Evolutionary conservation across 2,888 invertebrate species (phyloP), one percentile per base, ranked within the genome.

Genomic region (Neelides folsomi): DNA sequence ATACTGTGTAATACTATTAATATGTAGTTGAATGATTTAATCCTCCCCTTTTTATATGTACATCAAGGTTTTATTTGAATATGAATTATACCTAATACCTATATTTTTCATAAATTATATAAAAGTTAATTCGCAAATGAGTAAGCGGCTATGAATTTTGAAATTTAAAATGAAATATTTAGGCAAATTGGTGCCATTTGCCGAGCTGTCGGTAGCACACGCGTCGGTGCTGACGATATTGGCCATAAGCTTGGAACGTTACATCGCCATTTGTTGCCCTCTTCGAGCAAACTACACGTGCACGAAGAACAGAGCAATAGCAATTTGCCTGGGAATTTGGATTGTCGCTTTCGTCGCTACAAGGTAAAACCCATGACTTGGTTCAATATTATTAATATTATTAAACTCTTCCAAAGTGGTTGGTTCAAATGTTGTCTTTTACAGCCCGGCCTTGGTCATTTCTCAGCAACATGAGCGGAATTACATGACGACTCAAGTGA

Each of bases 171-270:
- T 27, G 27, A 27, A 27, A 27, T 54, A 57, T 75, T 76, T 77
- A 92, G 93, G 92, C 75, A 85, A 89, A 70, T 82, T 87, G 18
- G 88, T 92, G 4, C 90, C 92, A 1, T 90, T 90, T 69, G 82
- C 92, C 55, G 92, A 93, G 73, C 73, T 90, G 68, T 86, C 88
- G 0, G 88, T 92, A 18, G 88, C 89, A 2, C 89, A 90, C 70
- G 88, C 90, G 20, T 90, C 90, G 37, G 89, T 90, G 2, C 75
- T 93, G 49, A 93, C 92, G 37, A 92, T 93, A 66, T 73, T 93
- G 66, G 92, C 90, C 53, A 93, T 93, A 71, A 88, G 88, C 68
- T 87, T 92, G 71, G 92, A 93, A 71, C 77, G 86, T 52, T 73
- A 72, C 65, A 70, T 70, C 62, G 72, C 71, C 55, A 70, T 72